Evolutionary conservation across 2,113 vertebrate genomes (phyloP).

Genomic region (Regulus satrapa): DNA sequence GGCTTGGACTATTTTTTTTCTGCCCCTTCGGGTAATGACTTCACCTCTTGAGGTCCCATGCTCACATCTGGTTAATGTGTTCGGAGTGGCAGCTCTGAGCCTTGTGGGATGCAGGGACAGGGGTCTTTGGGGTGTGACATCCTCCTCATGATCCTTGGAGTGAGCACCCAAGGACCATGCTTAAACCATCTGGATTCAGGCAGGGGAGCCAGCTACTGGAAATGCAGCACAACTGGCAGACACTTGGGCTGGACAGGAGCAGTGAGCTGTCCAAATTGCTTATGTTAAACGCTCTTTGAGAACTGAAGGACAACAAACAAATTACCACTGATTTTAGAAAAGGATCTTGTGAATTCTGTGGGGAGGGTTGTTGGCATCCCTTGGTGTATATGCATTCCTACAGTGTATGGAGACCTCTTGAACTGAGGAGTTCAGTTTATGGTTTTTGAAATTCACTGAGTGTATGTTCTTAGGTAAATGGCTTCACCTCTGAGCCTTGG

Average conservation of each 20-base stretch:
- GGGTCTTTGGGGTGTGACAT: background rate
- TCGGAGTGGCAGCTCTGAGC: background rate
- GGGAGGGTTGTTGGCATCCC: background rate
- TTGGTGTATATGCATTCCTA: background rate
- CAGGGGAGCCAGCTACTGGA: background rate
- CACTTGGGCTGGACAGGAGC: background rate
- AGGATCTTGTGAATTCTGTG: background rate
- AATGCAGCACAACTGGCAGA: rapidly evolving
- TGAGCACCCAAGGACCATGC: rapidly evolving
- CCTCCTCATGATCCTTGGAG: background rate
- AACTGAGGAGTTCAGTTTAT: background rate
- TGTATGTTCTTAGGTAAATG: background rate
- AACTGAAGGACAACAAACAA: background rate
- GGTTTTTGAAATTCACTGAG: background rate
- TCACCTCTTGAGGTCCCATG: background rate
- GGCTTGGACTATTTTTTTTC: background rate
- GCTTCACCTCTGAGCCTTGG: background rate
- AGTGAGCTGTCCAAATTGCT: background rate
- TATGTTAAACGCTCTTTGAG: background rate
- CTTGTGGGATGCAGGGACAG: too few species aligned
- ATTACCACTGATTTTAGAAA: background rate
- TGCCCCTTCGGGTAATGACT: background rate
- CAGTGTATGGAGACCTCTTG: background rate
- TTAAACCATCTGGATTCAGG: background rate
- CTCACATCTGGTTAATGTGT: background rate